phyloP scores from a whole-genome alignment of 92 coral and sea anemone species.

The Zoanthus sansibaricus region DNA sequence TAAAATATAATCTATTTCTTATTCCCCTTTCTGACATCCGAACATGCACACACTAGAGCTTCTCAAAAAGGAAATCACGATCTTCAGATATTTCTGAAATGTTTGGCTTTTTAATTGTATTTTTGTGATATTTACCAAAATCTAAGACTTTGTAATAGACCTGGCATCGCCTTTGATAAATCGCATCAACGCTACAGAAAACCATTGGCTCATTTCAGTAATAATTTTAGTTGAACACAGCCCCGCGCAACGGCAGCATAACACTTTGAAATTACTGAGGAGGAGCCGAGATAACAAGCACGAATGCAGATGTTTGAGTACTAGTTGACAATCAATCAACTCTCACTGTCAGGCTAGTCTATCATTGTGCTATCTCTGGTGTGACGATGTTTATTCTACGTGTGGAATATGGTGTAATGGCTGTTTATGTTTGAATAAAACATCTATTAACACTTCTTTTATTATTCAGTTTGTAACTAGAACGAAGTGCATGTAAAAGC shows the following conservation, averaged over 20 bases:
- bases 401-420: slow-evolving; percentile 60
- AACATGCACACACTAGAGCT: background rate
- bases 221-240: background rate
- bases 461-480: slow-evolving; percentile 53
- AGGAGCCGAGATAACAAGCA: slow-evolving; percentile 23
- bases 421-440: slow-evolving; percentile 79
- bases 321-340: slow-evolving; percentile 28
- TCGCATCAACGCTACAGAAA: background rate
- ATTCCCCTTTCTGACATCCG: background rate
- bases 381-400: slow-evolving; percentile 59
- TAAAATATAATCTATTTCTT: background rate
- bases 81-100: background rate
- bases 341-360: slow-evolving; percentile 25
- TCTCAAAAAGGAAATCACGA: background rate
- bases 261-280: background rate
- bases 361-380: slow-evolving; percentile 42
- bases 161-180: background rate
- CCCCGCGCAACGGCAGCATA: background rate
- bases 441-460: slow-evolving; percentile 64
- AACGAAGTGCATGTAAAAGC: slow-evolving; percentile 27
- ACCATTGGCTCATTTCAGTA: background rate
- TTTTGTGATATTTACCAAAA: background rate
- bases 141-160: no score
- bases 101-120: no score
- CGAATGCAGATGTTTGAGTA: slow-evolving; percentile 42